Base-by-base conservation (phyloP, 2,797 vertebrate genomes). In the Philypnodon macrostomus region DNA sequence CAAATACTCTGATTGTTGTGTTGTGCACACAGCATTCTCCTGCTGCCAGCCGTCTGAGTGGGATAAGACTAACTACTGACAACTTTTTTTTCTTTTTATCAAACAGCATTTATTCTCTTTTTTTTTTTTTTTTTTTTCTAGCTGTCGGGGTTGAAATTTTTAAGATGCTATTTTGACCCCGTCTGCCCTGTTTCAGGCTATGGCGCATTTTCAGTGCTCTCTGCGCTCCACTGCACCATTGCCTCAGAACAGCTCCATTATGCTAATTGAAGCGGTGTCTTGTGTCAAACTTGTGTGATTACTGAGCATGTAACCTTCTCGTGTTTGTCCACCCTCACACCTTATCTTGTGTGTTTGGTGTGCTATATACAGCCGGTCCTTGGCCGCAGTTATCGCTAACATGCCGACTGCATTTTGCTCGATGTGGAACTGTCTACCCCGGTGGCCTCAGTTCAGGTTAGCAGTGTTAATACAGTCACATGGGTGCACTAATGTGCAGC, bases 401-500 rank as follows among this genome's bases (percentile, higher is more conserved):
- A 57, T 62, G 45, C 37, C 51, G 29, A 9, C 52, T 53, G 36
- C 44, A 19, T 59, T 54, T 56, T 33, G n/a, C 50, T 34, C 26
- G 4, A 35, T 29, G 17, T 18, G 34, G 35, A 46, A 2, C 37
- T 17, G 23, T 30, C 26, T 49, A 30, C 14, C 14, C 35, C 13
- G 10, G 29, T 45, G 1, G 4, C 47, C 64, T 58, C 29, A 0
- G 37, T 49, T 52, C 63, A 61, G 67, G 75, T 56, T 63, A 4
- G 36, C 70, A 4, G 51, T 36, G 65, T 58, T 79, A 79, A 84
- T 62, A 67, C 73, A 79, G 71, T 80, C 76, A 74, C 73, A 62
- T 68, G 69, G 64, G 61, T 68, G 45, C 55, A 17, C 61, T 80
- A 71, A 64, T 36, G 69, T 63, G 68, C 64, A 17, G 67, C 33